phyloP scores from a whole-genome alignment of 2,113 vertebrate species.

The Engraulis encrasicolus region DNA sequence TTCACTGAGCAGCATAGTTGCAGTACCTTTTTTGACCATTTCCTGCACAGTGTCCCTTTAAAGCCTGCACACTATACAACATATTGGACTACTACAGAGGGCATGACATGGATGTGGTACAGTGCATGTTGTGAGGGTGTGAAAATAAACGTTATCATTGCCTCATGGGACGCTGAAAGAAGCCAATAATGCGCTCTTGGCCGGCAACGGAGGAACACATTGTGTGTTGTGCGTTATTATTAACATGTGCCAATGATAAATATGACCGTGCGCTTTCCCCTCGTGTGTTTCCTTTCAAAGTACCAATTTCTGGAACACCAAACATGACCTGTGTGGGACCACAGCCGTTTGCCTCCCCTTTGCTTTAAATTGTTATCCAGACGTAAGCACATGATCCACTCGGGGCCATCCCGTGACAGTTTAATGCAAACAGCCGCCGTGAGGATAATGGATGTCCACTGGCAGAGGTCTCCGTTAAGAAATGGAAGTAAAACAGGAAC shows the following conservation, averaged over 20 bases:
- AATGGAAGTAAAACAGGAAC: conserved; percentile 18
- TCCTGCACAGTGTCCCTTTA: too few species aligned
- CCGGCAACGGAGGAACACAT: background rate
- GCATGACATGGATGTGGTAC: background rate
- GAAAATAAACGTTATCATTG: background rate
- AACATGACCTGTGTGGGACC: background rate
- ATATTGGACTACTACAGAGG: background rate
- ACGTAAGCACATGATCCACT: conserved; percentile 15
- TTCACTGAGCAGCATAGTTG: too few species aligned
- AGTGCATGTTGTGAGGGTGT: too few species aligned
- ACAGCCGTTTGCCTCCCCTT: background rate
- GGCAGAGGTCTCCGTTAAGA: background rate
- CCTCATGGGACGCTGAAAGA: background rate
- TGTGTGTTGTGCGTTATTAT: background rate
- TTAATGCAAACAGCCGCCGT: conserved; percentile 15
- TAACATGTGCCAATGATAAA: background rate
- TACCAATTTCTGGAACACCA: background rate
- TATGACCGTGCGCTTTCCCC: background rate
- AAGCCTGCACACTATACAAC: too few species aligned
- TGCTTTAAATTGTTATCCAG: conserved; percentile 21
- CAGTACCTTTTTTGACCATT: too few species aligned
- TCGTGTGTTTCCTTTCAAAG: background rate
- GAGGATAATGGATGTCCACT: conserved; percentile 9
- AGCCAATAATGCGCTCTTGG: background rate
- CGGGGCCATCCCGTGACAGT: conserved; percentile 10